A percentile compares a stretch with the other conserved stretches of the same genome.
Evolutionary conservation across 2,113 vertebrate species (phyloP).

Genomic region (Takifugu flavidus): DNA sequence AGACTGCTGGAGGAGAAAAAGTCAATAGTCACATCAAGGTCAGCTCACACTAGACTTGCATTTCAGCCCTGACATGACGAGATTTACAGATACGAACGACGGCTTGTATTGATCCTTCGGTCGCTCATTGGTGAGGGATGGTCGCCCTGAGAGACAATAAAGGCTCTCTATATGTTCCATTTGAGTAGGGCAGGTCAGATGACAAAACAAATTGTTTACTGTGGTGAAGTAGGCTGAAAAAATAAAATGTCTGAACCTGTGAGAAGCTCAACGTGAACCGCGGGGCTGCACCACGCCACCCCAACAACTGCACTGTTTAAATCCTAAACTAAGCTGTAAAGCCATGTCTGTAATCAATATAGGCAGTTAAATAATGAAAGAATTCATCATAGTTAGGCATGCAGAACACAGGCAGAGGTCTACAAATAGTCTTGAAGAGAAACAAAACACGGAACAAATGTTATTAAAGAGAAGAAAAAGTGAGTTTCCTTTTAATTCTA

Average conservation of each 20-base stretch:
- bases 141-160: slow-evolving; percentile 17
- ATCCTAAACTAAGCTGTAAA: not conserved
- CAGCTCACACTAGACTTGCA: slow-evolving; percentile 28
- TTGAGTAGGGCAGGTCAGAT: not conserved
- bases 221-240: not conserved
- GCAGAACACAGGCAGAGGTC: no score
- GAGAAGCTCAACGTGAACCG: no score
- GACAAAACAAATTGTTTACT: not conserved
- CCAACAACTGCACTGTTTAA: no score
- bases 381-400: no score
- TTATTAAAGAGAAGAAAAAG: no score
- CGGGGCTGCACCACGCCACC: not conserved
- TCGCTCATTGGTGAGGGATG: slow-evolving; percentile 1
- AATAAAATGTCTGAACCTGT: no score
- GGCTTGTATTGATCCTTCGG: slow-evolving; percentile 31
- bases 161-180: not conserved
- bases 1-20: slow-evolving; percentile 18
- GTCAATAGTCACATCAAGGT: slow-evolving; percentile 55
- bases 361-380: no score
- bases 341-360: not conserved
- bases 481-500: no score
- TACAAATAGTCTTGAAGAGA: no score
- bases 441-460: no score
- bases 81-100: slow-evolving; percentile 17
- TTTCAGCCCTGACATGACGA: slow-evolving; percentile 9